Conservation (phyloP, 1,140 invertebrate species). For the Drosophila bifasciata region DNA sequence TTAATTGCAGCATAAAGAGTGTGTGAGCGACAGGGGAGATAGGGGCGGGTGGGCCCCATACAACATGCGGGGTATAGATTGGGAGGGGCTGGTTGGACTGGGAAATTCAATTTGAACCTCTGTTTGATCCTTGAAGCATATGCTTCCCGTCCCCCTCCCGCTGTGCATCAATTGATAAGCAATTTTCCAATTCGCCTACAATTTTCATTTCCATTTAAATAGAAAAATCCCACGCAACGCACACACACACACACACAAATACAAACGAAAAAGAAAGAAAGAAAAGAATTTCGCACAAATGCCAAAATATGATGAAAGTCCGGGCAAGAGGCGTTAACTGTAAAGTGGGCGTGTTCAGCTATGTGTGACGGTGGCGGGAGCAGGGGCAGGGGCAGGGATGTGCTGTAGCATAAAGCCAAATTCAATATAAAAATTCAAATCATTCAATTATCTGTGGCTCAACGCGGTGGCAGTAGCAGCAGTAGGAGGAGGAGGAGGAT, state of each 20-base stretch:
- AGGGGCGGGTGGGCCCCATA: background rate
- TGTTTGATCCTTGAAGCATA: slow-evolving; percentile 75
- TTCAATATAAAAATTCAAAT: slow-evolving; percentile 83
- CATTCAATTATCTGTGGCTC: slow-evolving; percentile 82
- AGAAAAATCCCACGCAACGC: slow-evolving; percentile 63
- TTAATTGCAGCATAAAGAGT: slow-evolving; percentile 65
- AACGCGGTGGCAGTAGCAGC: slow-evolving; percentile 23
- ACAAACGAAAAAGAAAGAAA: slow-evolving; percentile 22
- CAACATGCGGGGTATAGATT: slow-evolving; percentile 3
- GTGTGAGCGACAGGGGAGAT: background rate
- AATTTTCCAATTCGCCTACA: slow-evolving; percentile 81
- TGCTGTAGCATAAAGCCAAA: slow-evolving; percentile 47
- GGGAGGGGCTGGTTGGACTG: background rate
- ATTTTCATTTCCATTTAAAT: slow-evolving; percentile 82
- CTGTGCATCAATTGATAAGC: slow-evolving; percentile 68
- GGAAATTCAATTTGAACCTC: slow-evolving; percentile 44
- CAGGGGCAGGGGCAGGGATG: background rate
- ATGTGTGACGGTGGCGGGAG: slow-evolving; percentile 10
- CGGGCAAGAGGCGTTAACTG: slow-evolving; percentile 11
- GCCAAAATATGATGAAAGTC: slow-evolving; percentile 56
- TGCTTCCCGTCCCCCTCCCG: slow-evolving; percentile 25
- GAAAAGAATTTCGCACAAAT: slow-evolving; percentile 56
- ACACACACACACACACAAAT: slow-evolving; percentile 10
- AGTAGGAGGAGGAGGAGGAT: slow-evolving; percentile 10
- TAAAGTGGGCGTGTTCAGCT: slow-evolving; percentile 45